Evolutionary conservation across 35 echinoderm and acorn worm species (phyloP), one percentile per base, ranked within the genome.

Genomic region (Apostichopus californicus): DNA sequence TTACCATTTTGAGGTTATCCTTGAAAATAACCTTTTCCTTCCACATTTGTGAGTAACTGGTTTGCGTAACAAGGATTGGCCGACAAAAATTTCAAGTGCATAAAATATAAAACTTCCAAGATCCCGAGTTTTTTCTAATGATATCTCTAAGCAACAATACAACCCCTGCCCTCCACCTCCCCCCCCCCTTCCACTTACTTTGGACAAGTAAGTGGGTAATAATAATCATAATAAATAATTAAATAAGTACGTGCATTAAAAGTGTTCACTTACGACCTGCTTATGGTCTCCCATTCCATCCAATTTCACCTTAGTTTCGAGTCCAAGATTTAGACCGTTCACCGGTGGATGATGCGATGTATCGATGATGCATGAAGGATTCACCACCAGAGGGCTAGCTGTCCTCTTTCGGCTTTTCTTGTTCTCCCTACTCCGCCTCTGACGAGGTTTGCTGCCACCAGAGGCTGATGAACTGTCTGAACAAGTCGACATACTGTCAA

Each of bases 401-500:
- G 83, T 87, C 22, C 92, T 87, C 84, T 88, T 86, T 11, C 92
- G 54, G 73, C 73, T 88, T 60, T 95, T 92, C 78, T 95, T 95
- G 25, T 93, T 92, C 89, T 98, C 94, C 66, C 92, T 94, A 53
- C 91, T 90, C 46, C 90, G 57, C 66, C 83, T 92, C 60, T 93
- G 92, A 9, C 94, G 90, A 77, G 88, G 78, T 23, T 93, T 91
- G 78, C 83, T 95, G 66, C 80, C 92, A 17, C 91, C 20, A 55
- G 94, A 94, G 8, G 93, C 87, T 46, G 96, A 91, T 2, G 96
- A 98, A 78, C 92, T 93, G 55, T 98, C 96, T 14, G 96, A 98
- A 87, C 96, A 98, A 5, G 96, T 98, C 65, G 96, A 98, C 93
- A 93, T 90, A 55, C 88, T 92, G 72, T 95, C 94, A 95, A 98